Percentiles rank a stretch among this genome's conserved stretches.
phyloP scores from a whole-genome alignment of 2,797 vertebrate genomes.

The Hozukius guyotensis region DNA sequence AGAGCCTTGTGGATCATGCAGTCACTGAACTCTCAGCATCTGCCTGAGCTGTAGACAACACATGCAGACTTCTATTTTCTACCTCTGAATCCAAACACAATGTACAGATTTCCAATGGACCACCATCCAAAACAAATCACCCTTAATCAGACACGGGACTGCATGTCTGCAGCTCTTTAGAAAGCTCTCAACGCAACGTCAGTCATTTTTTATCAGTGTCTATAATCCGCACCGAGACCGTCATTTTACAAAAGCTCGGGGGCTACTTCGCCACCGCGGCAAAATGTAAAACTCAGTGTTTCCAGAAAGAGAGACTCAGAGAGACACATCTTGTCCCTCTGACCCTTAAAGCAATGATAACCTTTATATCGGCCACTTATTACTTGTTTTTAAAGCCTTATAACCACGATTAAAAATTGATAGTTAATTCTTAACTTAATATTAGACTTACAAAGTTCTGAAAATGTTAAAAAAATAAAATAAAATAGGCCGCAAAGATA shows the following conservation, averaged over 20 bases:
- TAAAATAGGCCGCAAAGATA: conserved; percentile 87
- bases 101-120: conserved; percentile 54
- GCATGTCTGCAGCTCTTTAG: conserved; percentile 68
- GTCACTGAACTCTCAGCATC: conserved; percentile 63
- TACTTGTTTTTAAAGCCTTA: conserved; percentile 89
- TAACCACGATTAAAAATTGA: conserved; percentile 85
- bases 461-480: conserved; percentile 91
- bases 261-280: conserved; percentile 55
- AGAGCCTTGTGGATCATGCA: conserved; percentile 55
- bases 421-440: conserved; percentile 82
- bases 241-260: conserved; percentile 68
- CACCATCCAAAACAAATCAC: conserved; percentile 46
- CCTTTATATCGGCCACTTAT: conserved; percentile 84
- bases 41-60: conserved; percentile 59
- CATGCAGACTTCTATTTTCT: conserved; percentile 47
- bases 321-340: conserved; percentile 62
- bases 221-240: conserved; percentile 55
- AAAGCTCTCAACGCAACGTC: conserved; percentile 78
- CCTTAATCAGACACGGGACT: conserved; percentile 46
- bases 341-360: conserved; percentile 85
- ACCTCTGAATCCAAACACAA: conserved; percentile 49
- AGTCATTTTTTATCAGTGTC: conserved; percentile 74
- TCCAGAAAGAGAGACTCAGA: conserved; percentile 78
- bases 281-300: conserved; percentile 81
- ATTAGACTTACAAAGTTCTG: conserved; percentile 82